These are phyloP conservation scores for Acipenser oxyrinchus DNA, from an alignment of 2,797 vertebrate species.

Conservation along the genomic window DNA sequence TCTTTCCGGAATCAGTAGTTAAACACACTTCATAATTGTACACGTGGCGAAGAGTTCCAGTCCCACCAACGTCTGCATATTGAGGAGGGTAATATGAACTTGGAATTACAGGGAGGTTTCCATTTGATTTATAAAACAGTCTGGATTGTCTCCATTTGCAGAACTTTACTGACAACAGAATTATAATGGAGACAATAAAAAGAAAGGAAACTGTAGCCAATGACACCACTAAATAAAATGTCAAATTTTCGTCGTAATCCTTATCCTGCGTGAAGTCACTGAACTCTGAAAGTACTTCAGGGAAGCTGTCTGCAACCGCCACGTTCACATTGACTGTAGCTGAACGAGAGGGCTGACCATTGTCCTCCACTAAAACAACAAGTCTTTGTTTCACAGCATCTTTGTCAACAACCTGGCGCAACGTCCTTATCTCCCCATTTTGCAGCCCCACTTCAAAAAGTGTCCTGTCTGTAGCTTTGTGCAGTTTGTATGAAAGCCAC, in stretches of 20 bases:
- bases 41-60: constrained; percentile 24
- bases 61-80: constrained; percentile 34
- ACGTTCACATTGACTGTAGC: too few species aligned
- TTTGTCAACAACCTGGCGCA: too few species aligned
- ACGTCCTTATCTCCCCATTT: too few species aligned
- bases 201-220: constrained; percentile 38
- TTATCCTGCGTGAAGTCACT: constrained; percentile 1
- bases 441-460: too few species aligned
- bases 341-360: too few species aligned
- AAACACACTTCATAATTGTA: constrained; percentile 31
- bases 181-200: constrained; percentile 26
- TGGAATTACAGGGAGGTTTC: background rate
- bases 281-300: constrained; percentile 18
- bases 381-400: too few species aligned
- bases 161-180: constrained; percentile 26
- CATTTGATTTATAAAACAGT: constrained; percentile 11
- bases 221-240: too few species aligned
- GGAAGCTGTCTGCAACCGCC: too few species aligned
- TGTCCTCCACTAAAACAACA: too few species aligned
- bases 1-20: constrained; percentile 34
- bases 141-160: constrained; percentile 25
- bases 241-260: too few species aligned
- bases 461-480: too few species aligned
- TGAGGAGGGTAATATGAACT: constrained; percentile 20
- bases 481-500: too few species aligned